Evolutionary conservation across 2,888 invertebrate species (phyloP), one percentile per base, ranked within the genome.

Genomic region (Drosophila subquinaria): DNA sequence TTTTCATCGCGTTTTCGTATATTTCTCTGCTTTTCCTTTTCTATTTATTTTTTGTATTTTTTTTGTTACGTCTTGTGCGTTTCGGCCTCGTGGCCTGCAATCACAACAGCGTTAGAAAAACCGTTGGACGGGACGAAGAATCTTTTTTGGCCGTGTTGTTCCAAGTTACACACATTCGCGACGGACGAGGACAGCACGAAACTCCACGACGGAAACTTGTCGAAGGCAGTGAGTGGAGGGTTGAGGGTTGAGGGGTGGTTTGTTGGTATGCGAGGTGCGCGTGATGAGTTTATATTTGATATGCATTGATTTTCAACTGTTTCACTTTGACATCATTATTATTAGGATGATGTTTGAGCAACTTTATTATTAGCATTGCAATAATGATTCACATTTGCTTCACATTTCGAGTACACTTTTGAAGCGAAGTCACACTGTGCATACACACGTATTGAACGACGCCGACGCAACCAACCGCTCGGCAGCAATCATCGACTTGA

Each of bases 401-500:
- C 56, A 57, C 56, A 57, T 30, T 30, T 42, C 33, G 52, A 35
- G 9, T 11, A 15, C 17, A 20, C 23, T 30, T 38, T 38, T 13
- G 52, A 75, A 70, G 65, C 75, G 68, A 48, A 82, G 76, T 69
- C 69, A 79, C 74, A 45, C 45, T 45, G 70, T 51, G 35, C 35
- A 36, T 10, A 42, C 23, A 56, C 48, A 62, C 63, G 66, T 15
- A 23, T 35, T 27, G 57, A 72, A 67, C 56, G 8, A 38, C 56
- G 47, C 57, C 35, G 59, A 50, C 50, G 72, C 77, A 90, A 79
- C 76, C 91, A 92, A 92, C 92, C 91, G 90, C 82, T 90, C 91
- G 89, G 89, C 84, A 91, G 90, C 92, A 90, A 89, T 89, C 88
- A 90, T 90, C 89, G 90, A 91, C 89, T 90, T 91, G 84, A 89